phyloP scores from a whole-genome alignment of 1,140 invertebrate genomes.

The Bombus ignitus region DNA sequence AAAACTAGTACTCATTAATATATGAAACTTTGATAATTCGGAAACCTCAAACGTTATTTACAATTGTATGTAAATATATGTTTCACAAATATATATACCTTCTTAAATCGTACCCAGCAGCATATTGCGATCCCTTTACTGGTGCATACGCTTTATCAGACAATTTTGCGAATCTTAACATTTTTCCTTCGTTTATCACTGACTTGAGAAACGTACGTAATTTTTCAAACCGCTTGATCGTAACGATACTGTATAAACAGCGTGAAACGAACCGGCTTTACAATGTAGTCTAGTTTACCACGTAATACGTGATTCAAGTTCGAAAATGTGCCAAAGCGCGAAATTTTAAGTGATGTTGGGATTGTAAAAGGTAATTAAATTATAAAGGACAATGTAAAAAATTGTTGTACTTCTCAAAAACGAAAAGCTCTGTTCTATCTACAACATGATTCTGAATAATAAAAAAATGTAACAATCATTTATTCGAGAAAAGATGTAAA shows the following conservation, averaged over 20 bases:
- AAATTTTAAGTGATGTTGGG: neutral
- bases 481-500: neutral
- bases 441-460: neutral
- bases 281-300: neutral
- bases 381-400: too few relatives aligned
- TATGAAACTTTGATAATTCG: neutral
- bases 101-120: slow-evolving; percentile 96
- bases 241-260: neutral
- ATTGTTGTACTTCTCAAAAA: too few relatives aligned
- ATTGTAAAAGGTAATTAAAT: neutral
- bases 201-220: neutral
- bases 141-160: slow-evolving; percentile 91
- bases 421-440: too few relatives aligned
- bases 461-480: neutral
- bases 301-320: neutral
- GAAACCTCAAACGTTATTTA: neutral
- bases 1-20: neutral
- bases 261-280: neutral
- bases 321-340: neutral
- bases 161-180: slow-evolving; percentile 90
- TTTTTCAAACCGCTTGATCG: neutral
- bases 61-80: neutral
- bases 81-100: slow-evolving; percentile 83
- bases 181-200: neutral
- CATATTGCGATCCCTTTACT: slow-evolving; percentile 90